Evolutionary conservation across 2,888 invertebrate species (phyloP).

Genomic region (Drosophila yooni): DNA sequence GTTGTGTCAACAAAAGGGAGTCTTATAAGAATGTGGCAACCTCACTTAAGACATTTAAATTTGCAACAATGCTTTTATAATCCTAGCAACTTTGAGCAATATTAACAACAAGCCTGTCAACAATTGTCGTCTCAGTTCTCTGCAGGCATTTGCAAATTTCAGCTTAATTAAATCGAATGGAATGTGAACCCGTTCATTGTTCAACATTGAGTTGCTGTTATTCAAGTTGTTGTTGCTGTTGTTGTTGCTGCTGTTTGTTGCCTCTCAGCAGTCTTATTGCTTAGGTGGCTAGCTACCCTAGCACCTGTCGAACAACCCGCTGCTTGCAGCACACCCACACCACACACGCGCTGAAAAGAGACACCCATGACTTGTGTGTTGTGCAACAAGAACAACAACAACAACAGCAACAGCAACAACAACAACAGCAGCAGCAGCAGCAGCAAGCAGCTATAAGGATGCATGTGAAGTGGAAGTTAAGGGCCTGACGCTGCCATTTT

Average conservation of each 20-base stretch:
- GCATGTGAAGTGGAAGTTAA: conserved; percentile 61
- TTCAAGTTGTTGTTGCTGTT: conserved; percentile 2
- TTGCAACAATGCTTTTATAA: neutral
- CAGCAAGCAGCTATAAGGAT: conserved; percentile 64
- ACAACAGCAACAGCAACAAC: conserved; percentile 5
- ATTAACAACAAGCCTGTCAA: neutral
- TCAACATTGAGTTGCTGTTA: conserved; percentile 8
- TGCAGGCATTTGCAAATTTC: conserved; percentile 36
- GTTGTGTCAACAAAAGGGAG: neutral
- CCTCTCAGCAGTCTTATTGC: conserved; percentile 34
- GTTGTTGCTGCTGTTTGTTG: conserved; percentile 10
- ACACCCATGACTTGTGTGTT: conserved; percentile 51
- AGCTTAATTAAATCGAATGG: conserved; percentile 73
- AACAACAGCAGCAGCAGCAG: conserved; percentile 20
- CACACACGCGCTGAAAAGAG: conserved; percentile 41
- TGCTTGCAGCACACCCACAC: conserved; percentile 31
- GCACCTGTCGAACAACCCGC: neutral
- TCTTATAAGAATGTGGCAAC: neutral
- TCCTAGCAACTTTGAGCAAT: neutral
- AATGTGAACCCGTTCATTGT: conserved; percentile 65
- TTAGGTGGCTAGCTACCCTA: neutral
- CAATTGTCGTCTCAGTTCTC: conserved; percentile 26
- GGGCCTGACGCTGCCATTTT: conserved; percentile 61
- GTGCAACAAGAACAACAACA: conserved; percentile 37
- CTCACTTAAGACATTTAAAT: neutral